These are phyloP conservation scores for Melipona beecheii DNA, from an alignment of 2,888 invertebrate genomes.

Conservation along the genomic window DNA sequence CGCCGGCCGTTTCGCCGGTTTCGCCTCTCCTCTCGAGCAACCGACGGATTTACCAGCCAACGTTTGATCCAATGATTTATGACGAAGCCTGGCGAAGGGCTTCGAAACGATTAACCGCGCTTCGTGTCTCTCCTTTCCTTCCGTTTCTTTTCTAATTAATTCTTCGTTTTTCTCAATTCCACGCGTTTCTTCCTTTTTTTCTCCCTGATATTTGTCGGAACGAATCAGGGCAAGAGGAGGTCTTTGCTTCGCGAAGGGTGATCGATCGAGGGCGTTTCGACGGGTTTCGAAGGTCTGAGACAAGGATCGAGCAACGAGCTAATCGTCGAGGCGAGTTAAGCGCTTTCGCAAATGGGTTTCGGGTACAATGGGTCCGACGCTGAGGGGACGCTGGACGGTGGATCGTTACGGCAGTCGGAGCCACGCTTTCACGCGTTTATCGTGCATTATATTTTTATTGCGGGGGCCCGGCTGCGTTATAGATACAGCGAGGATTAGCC, in stretches of 20 bases:
- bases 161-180: too few relatives aligned
- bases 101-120: constrained; percentile 41
- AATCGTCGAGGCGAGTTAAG: constrained; percentile 58
- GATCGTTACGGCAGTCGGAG: constrained; percentile 46
- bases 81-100: not conserved
- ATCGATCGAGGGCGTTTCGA: constrained; percentile 49
- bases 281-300: constrained; percentile 41
- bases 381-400: constrained; percentile 41
- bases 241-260: constrained; percentile 26
- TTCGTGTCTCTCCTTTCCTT: not conserved
- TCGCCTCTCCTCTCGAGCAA: not conserved
- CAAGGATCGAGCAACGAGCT: constrained; percentile 52
- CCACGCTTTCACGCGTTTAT: constrained; percentile 72
- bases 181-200: not conserved
- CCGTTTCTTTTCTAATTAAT: too few relatives aligned
- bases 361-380: constrained; percentile 52
- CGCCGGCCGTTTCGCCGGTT: not conserved
- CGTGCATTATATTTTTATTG: constrained; percentile 77
- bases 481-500: constrained; percentile 73
- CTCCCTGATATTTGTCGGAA: constrained; percentile 25
- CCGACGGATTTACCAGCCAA: constrained; percentile 17
- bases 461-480: constrained; percentile 51
- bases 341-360: constrained; percentile 67
- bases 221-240: constrained; percentile 30
- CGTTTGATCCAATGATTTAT: constrained; percentile 49